A percentile compares a stretch with the other conserved stretches of the same genome.
These are phyloP conservation scores for Microplitis manilae DNA, from an alignment of 2,888 invertebrate genomes.

Conservation along the genomic window DNA sequence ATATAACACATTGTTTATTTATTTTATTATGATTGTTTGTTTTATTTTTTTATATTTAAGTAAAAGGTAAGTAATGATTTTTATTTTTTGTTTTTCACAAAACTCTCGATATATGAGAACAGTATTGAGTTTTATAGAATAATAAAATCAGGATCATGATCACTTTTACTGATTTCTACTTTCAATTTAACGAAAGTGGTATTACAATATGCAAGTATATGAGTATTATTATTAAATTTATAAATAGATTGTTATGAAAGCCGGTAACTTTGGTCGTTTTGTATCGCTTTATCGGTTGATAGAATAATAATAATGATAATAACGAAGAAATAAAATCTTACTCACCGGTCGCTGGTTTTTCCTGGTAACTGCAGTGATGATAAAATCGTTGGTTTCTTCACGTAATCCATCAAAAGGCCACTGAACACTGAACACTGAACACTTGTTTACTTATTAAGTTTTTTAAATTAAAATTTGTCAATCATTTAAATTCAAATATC, in stretches of 20 bases:
- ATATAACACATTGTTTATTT: neutral
- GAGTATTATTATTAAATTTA: slow-evolving; percentile 22
- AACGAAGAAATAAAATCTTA: neutral
- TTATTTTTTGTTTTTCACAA: neutral
- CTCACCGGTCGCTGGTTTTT: neutral
- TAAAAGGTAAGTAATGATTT: neutral
- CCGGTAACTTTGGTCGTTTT: neutral
- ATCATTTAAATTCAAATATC: no score
- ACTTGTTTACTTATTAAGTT: neutral
- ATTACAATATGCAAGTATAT: neutral
- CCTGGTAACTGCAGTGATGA: neutral
- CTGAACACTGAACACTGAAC: neutral
- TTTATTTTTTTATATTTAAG: neutral
- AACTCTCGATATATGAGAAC: neutral
- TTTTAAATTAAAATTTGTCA: no score
- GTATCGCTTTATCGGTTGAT: neutral
- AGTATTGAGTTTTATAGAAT: neutral
- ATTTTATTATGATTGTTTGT: slow-evolving; percentile 3
- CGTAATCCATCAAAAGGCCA: neutral
- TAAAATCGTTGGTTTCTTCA: neutral
- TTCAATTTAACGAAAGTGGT: slow-evolving; percentile 6
- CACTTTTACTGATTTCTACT: slow-evolving; percentile 9
- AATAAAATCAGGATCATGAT: neutral
- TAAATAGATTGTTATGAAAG: neutral
- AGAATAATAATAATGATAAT: neutral